Evolutionary conservation across 2,888 invertebrate species (phyloP).

Genomic region (Clitarchus hookeri): DNA sequence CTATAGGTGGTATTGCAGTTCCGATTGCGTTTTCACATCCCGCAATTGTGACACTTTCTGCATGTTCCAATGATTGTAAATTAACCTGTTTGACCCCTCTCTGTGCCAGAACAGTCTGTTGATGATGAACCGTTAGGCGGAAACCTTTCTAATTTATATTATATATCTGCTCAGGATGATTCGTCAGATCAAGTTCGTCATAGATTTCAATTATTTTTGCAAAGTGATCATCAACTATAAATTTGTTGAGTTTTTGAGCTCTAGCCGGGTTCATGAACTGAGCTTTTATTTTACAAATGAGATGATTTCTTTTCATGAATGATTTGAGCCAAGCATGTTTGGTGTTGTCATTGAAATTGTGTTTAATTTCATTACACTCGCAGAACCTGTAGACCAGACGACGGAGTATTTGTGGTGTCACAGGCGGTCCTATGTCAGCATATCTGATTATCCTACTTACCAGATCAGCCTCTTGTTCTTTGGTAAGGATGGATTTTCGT

Average conservation of each 20-base stretch:
- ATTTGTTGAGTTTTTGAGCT: too few species aligned
- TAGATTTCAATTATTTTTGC: conserved; percentile 43
- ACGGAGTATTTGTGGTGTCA: background rate
- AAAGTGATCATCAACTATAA: conserved; percentile 47
- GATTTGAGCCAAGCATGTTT: conserved; percentile 37
- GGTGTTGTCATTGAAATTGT: conserved; percentile 20
- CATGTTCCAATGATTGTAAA: conserved; percentile 35
- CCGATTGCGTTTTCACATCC: conserved; percentile 27
- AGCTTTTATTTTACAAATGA: conserved; percentile 44
- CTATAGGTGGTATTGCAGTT: background rate
- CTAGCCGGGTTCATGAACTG: conserved; percentile 47
- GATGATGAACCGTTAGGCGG: conserved; percentile 30
- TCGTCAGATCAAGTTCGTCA: conserved; percentile 42
- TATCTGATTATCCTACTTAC: conserved; percentile 20
- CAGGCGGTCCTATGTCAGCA: conserved; percentile 22
- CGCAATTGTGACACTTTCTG: too few species aligned
- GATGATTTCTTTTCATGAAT: conserved; percentile 44
- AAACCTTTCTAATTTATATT: conserved; percentile 44
- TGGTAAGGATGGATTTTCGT: conserved; percentile 19
- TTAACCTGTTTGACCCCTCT: conserved; percentile 35
- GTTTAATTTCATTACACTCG: too few species aligned
- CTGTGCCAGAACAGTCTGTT: conserved; percentile 32
- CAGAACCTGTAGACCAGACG: conserved; percentile 19
- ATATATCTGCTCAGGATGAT: conserved; percentile 45
- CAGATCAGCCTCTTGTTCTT: conserved; percentile 24